Conservation (phyloP, 2,888 invertebrate genomes). For the Callimorpha dominula region DNA sequence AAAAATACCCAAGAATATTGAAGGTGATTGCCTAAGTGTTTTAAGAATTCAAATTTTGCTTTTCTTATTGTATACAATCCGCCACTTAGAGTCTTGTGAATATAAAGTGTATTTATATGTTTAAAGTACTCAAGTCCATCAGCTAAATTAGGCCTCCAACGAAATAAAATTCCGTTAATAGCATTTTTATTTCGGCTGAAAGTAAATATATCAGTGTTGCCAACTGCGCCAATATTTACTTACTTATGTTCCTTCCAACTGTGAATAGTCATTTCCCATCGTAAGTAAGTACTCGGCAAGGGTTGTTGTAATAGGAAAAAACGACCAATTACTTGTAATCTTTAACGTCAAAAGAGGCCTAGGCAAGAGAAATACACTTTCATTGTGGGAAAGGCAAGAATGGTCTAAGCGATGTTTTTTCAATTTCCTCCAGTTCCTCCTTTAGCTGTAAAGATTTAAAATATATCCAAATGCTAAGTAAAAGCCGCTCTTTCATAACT, state of each 20-base stretch:
- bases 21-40: too few relatives aligned
- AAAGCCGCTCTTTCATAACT: too few relatives aligned
- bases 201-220: conserved; percentile 33
- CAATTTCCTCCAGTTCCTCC: not conserved
- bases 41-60: too few relatives aligned
- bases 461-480: not conserved
- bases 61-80: too few relatives aligned
- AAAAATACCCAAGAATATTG: too few relatives aligned
- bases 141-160: not conserved
- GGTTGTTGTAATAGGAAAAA: conserved; percentile 26
- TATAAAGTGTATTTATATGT: not conserved
- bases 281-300: conserved; percentile 37
- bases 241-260: conserved; percentile 46
- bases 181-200: conserved; percentile 20
- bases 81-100: too few relatives aligned
- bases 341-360: conserved; percentile 9
- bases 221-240: conserved; percentile 44
- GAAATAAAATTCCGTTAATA: not conserved
- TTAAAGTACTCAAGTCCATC: not conserved
- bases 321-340: conserved; percentile 24
- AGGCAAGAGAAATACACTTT: not conserved
- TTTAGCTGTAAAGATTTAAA: not conserved
- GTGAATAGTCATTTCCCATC: conserved; percentile 43
- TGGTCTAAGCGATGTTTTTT: not conserved
- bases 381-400: not conserved